Evolutionary conservation across 2,888 invertebrate genomes (phyloP), one percentile per base, ranked within the genome.

Genomic region (Catonia carolina): DNA sequence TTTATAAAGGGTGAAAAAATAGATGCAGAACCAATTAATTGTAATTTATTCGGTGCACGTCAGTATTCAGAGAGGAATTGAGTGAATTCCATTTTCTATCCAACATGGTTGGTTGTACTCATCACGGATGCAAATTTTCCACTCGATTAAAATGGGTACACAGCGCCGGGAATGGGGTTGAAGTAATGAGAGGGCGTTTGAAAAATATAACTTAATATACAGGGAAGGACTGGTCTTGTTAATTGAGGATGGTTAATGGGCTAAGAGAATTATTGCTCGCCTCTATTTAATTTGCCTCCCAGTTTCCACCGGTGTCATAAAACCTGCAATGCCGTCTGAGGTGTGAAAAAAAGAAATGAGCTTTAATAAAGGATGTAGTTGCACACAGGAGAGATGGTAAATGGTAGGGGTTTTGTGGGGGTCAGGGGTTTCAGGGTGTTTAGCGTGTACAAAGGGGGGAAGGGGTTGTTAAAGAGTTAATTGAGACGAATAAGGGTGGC

Each of bases 11-110:
- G 8, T 6, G 8, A 27, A 27, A 27, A 27, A 27, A 27, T 6
- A 27, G 22, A 45, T 22, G 45, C 22, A 45, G 22, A 45, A 45
- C 45, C 45, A 45, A 45, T 45, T 45, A 45, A 45, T 45, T 23
- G 41, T 52, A 52, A 52, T 52, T 52, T 52, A 52, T 52, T 27
- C 52, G 52, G 37, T 20, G 18, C 41, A 37, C 20, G 52, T 10
- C 8, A 23, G 41, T 37, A 12, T 15, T 52, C 37, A 39, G 41
- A 52, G 36, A 52, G 39, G 39, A 39, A 41, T 23, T 52, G 41
- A 52, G 39, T 52, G 45, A 45, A 45, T 45, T 45, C 45, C 27
- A 45, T 45, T 45, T 45, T 23, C 23, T 14, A 27, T 22, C 45
- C 18, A n/a, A n/a, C n/a, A n/a, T n/a, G 41, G 41, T 20, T 22